A percentile compares a stretch with the other conserved stretches of the same genome.
phyloP scores from a whole-genome alignment of 2,888 invertebrate genomes.

The Acronicta aceris region DNA sequence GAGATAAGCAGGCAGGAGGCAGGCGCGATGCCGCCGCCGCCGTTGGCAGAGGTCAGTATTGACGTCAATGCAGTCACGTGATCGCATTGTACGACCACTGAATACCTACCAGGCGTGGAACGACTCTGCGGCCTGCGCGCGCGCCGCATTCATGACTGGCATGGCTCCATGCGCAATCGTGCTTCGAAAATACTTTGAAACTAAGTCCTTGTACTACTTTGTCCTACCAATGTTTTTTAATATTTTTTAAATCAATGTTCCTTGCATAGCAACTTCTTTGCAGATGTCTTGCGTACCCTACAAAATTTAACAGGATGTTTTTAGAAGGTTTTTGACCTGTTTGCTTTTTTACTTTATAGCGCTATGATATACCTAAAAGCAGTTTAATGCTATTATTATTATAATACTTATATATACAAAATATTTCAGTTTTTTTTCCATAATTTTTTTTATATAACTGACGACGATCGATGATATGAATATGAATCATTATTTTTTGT shows the following conservation, averaged over 20 bases:
- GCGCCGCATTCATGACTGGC: constrained; percentile 40
- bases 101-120: constrained; percentile 63
- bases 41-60: constrained; percentile 91
- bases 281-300: too few relatives aligned
- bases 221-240: background rate
- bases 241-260: background rate
- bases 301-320: too few relatives aligned
- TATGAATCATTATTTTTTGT: too few relatives aligned
- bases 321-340: too few relatives aligned
- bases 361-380: too few relatives aligned
- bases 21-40: constrained; percentile 78
- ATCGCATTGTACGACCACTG: constrained; percentile 71
- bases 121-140: constrained; percentile 44
- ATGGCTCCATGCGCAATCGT: constrained; percentile 33
- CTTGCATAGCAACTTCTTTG: too few relatives aligned
- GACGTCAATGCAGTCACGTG: constrained; percentile 93
- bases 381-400: too few relatives aligned
- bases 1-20: constrained; percentile 83
- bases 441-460: too few relatives aligned
- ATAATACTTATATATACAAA: too few relatives aligned
- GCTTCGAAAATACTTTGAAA: background rate
- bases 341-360: too few relatives aligned
- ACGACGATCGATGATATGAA: too few relatives aligned
- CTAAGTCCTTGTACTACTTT: background rate
- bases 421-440: too few relatives aligned